These are phyloP conservation scores for Meriones unguiculatus DNA, from an alignment of 2,113 vertebrate genomes.

Conservation along the genomic window DNA sequence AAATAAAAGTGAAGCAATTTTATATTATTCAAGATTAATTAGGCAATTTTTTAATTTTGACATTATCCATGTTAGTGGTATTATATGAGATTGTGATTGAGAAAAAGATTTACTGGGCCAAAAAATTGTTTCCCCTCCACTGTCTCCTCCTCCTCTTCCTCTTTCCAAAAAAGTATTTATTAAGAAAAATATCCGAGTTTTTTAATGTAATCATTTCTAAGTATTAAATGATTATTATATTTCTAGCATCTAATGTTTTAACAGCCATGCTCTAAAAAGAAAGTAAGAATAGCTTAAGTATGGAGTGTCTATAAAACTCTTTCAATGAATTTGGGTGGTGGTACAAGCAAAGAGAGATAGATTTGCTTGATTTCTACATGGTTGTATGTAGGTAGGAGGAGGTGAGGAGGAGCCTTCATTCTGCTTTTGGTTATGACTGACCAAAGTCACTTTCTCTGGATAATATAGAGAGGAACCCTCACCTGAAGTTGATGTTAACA, in stretches of 20 bases:
- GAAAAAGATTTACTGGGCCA: not conserved
- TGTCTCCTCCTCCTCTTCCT: not conserved
- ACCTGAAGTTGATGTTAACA: not conserved
- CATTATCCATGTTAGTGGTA: not conserved
- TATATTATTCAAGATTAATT: constrained; percentile 42
- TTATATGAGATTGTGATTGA: not conserved
- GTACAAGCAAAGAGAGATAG: not conserved
- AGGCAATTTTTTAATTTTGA: not conserved
- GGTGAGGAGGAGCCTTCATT: not conserved
- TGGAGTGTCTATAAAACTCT: not conserved
- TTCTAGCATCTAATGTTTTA: constrained; percentile 26
- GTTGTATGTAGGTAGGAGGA: not conserved
- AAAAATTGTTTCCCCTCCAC: no score
- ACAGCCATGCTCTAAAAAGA: not conserved
- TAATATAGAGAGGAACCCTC: not conserved
- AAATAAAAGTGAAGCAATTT: constrained; percentile 17
- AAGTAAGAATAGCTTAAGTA: not conserved
- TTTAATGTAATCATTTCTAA: not conserved
- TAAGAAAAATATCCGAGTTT: not conserved
- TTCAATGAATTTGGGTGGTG: not conserved
- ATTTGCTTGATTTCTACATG: not conserved
- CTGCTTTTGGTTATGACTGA: constrained; percentile 24
- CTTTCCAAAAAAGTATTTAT: not conserved
- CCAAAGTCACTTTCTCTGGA: not conserved
- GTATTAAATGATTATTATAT: constrained; percentile 42